Percentiles rank a stretch among this genome's conserved stretches.
These are phyloP conservation scores for Drosophila subsilvestris DNA, from an alignment of 2,888 invertebrate species.

Conservation along the genomic window DNA sequence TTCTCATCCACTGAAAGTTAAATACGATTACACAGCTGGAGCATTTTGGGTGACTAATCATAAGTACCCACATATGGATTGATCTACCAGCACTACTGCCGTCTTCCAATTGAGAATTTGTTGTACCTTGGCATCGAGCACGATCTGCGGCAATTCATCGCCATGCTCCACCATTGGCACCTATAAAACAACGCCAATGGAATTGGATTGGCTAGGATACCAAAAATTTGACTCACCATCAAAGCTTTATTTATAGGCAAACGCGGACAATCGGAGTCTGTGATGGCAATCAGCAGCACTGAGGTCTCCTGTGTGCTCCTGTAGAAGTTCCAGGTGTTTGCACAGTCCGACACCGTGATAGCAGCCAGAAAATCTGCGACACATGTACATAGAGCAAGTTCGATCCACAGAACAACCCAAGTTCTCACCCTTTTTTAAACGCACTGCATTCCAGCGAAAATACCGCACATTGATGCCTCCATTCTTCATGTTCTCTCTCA, in stretches of 20 bases:
- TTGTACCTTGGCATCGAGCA: slow-evolving; percentile 89
- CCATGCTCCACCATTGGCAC: slow-evolving; percentile 88
- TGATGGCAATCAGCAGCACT: slow-evolving; percentile 89
- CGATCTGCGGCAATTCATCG: slow-evolving; percentile 90
- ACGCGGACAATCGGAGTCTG: slow-evolving; percentile 92
- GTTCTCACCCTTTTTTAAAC: slow-evolving; percentile 88
- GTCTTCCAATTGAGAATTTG: slow-evolving; percentile 89
- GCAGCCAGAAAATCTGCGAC: slow-evolving; percentile 88
- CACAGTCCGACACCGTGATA: slow-evolving; percentile 90
- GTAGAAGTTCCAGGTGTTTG: slow-evolving; percentile 90
- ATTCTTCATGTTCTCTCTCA: slow-evolving; percentile 87
- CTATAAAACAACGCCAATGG: slow-evolving; percentile 47
- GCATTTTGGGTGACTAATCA: not conserved
- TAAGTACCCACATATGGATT: slow-evolving; percentile 88
- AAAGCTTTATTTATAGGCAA: slow-evolving; percentile 88
- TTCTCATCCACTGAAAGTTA: slow-evolving; percentile 68
- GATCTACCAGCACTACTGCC: slow-evolving; percentile 89
- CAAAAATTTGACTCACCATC: slow-evolving; percentile 84
- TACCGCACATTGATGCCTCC: slow-evolving; percentile 89
- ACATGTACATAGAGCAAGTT: not conserved
- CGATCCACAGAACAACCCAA: not conserved
- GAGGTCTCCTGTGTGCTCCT: slow-evolving; percentile 87
- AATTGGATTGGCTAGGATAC: too few relatives aligned
- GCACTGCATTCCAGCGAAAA: slow-evolving; percentile 88
- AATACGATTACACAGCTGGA: not conserved